Conservation (phyloP, 64 coral and sea anemone genomes). For the Platygyra sinensis region DNA sequence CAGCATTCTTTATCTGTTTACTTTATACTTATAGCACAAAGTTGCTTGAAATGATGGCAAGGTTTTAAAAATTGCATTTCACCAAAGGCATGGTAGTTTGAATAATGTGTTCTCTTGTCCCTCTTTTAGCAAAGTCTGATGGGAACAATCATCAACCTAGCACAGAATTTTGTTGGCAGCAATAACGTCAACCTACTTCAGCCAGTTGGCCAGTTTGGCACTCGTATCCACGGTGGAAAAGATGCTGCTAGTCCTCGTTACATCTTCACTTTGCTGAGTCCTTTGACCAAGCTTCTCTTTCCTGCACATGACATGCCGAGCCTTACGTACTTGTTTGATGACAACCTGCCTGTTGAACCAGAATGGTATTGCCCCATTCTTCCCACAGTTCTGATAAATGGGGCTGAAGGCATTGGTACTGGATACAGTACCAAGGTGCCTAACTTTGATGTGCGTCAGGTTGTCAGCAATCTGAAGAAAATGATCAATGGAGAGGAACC, state of each 20-base stretch:
- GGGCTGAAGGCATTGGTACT: conserved; percentile 97
- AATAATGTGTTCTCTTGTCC: background rate
- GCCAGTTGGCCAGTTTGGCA: conserved; percentile 99
- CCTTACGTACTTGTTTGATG: conserved; percentile 83
- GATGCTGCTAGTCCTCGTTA: conserved; percentile 97
- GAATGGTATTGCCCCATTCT: conserved; percentile 98
- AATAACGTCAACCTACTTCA: conserved; percentile 93
- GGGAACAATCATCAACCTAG: conserved; percentile 98
- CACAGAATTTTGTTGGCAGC: conserved; percentile 97
- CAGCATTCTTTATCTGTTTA: too few species aligned
- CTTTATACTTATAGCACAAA: too few species aligned
- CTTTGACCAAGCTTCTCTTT: conserved; percentile 75
- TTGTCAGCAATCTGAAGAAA: conserved; percentile 64
- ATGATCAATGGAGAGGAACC: conserved; percentile 87
- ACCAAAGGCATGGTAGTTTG: too few species aligned
- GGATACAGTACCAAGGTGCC: conserved; percentile 99
- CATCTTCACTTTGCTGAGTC: conserved; percentile 96
- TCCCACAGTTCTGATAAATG: conserved; percentile 83
- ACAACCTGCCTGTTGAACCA: conserved; percentile 95
- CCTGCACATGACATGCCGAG: conserved; percentile 70
- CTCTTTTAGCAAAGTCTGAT: conserved; percentile 77
- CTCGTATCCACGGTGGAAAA: conserved; percentile 93
- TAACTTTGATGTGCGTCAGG: conserved; percentile 85
- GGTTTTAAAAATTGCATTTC: too few species aligned
- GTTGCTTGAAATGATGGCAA: too few species aligned